Conservation (phyloP, 2,113 vertebrate genomes). For the Daubentonia madagascariensis region DNA sequence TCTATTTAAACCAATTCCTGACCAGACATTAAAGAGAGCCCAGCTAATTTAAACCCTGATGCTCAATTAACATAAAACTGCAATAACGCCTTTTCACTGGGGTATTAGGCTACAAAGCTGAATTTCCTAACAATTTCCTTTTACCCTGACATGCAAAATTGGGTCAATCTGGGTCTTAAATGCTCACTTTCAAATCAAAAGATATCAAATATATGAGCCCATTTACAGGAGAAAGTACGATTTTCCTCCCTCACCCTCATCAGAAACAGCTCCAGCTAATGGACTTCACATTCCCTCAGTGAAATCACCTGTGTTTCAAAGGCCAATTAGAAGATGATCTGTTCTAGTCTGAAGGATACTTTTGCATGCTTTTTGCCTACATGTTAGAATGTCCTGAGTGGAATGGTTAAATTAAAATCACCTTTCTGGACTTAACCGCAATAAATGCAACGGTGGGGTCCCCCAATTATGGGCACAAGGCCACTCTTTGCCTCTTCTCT, state of each 20-base stretch:
- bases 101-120: background rate
- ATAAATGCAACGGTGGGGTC: background rate
- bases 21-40: background rate
- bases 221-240: background rate
- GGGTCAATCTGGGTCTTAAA: background rate
- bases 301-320: background rate
- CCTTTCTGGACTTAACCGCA: background rate
- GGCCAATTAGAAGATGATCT: background rate
- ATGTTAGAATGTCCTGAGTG: background rate
- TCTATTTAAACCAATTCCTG: background rate
- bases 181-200: background rate
- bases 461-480: background rate
- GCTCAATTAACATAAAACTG: background rate
- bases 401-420: background rate
- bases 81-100: background rate
- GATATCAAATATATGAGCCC: background rate
- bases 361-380: background rate
- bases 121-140: background rate
- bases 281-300: background rate
- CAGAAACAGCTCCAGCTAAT: background rate
- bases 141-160: background rate
- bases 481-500: background rate
- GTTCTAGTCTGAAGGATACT: background rate
- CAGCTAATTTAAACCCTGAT: background rate
- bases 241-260: background rate